Evolutionary conservation across 2,888 invertebrate species (phyloP), one percentile per base, ranked within the genome.

Genomic region (Drosophila picticornis): DNA sequence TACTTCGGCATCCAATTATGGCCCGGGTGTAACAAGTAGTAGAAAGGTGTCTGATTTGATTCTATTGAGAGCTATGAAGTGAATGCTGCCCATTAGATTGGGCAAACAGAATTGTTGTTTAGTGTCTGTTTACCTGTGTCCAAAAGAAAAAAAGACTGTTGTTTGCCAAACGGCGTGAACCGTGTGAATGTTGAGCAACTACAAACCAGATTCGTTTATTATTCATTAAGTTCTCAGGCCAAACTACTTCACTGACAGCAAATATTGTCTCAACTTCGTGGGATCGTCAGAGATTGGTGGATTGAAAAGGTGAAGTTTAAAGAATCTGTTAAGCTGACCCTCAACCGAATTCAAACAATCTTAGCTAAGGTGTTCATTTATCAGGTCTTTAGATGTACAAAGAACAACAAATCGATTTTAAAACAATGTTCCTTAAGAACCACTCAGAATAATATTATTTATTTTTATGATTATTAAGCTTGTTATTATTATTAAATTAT

Each of bases 41-140:
- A 29, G 48, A 36, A 59, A 57, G 38, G 48, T 51, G 53, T 70
- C 69, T 58, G 46, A 61, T 72, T 60, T 48, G 31, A 59, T 56
- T 63, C 61, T 67, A 52, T 66, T 60, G 63, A 60, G 43, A 53
- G 60, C 50, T 55, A n/a, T 46, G 51, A 68, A 29, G 59, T 63
- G 76, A 66, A 71, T 75, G 65, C 38, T 64, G 56, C 36, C 65
- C 70, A 71, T 81, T 81, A 79, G 72, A 53, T 66, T 72, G 77
- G 32, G 43, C 61, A 75, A 80, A 77, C 73, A 71, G 32, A 55
- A 61, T 55, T 57, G 25, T 46, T 25, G 46, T 16, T 11, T 22
- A 10, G 38, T 43, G 58, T 48, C 43, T 68, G 58, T 64, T 60
- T 77, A 58, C 46, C n/a, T 52, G 25, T 27, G 31, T 13, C 22